Evolutionary conservation across 2,797 vertebrate species (phyloP).

Genomic region (Characodon lateralis): DNA sequence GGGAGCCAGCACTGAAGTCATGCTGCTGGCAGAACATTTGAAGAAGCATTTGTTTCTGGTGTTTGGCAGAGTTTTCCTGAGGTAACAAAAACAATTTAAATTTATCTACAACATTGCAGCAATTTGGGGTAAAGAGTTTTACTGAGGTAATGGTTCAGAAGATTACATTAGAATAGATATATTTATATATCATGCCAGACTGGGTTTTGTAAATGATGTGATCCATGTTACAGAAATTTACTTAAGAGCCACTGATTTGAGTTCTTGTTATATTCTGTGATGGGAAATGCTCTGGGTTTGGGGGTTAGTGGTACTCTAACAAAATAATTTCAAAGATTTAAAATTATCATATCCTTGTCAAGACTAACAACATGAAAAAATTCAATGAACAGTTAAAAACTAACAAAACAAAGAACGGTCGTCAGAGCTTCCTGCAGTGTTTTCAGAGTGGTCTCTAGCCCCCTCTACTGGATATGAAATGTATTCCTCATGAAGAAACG

Average conservation of each 20-base stretch:
- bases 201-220: slow-evolving; percentile 69
- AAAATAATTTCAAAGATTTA: slow-evolving; percentile 37
- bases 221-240: slow-evolving; percentile 45
- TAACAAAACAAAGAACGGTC: neutral
- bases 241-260: slow-evolving; percentile 29
- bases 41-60: slow-evolving; percentile 64
- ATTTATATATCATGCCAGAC: slow-evolving; percentile 54
- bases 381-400: no score
- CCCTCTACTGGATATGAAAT: slow-evolving; percentile 56
- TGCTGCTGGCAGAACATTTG: slow-evolving; percentile 71
- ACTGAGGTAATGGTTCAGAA: slow-evolving; percentile 75
- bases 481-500: neutral
- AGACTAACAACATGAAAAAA: slow-evolving; percentile 22
- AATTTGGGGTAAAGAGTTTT: slow-evolving; percentile 65
- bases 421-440: neutral
- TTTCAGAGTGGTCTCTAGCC: slow-evolving; percentile 36
- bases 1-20: slow-evolving; percentile 76
- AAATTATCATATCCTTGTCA: slow-evolving; percentile 40
- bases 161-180: slow-evolving; percentile 69
- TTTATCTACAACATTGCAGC: slow-evolving; percentile 70
- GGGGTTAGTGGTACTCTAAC: slow-evolving; percentile 23
- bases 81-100: slow-evolving; percentile 65
- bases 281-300: slow-evolving; percentile 39
- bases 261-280: slow-evolving; percentile 56
- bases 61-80: slow-evolving; percentile 62